A percentile compares a stretch with the other conserved stretches of the same genome.
phyloP scores from a whole-genome alignment of 2,113 vertebrate genomes.

The Poeciliopsis turrubarensis region DNA sequence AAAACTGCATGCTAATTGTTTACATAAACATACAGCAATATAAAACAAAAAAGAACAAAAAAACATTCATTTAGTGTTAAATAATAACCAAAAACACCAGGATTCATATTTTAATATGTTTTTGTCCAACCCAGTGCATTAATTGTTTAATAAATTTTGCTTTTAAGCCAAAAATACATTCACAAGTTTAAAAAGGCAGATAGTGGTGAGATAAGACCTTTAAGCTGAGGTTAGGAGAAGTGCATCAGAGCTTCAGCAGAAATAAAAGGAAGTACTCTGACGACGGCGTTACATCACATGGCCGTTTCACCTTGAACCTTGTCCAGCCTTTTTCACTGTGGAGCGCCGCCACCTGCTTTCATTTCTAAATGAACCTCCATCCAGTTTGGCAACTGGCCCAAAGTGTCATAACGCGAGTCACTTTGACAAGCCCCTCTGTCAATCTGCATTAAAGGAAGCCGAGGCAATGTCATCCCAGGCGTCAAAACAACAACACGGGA shows the following conservation, averaged over 20 bases:
- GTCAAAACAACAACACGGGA: slow-evolving; percentile 32
- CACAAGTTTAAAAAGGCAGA: slow-evolving; percentile 14
- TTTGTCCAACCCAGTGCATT: background rate
- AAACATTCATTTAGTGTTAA: too few species aligned
- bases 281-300: slow-evolving; percentile 46
- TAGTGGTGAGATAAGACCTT: background rate
- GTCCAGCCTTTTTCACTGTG: slow-evolving; percentile 16
- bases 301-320: slow-evolving; percentile 50
- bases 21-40: too few species aligned
- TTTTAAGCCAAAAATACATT: background rate
- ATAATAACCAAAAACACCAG: background rate
- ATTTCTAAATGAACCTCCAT: slow-evolving; percentile 62
- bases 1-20: too few species aligned
- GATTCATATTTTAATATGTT: background rate
- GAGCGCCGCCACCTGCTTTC: slow-evolving; percentile 55
- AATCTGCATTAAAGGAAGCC: slow-evolving; percentile 37
- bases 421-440: slow-evolving; percentile 40
- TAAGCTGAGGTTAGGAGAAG: slow-evolving; percentile 17
- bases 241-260: slow-evolving; percentile 15
- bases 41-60: too few species aligned
- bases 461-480: slow-evolving; percentile 27
- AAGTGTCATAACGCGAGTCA: slow-evolving; percentile 53
- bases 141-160: background rate
- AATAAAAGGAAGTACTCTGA: slow-evolving; percentile 27
- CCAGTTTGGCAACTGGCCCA: slow-evolving; percentile 47